A percentile compares a stretch with the other conserved stretches of the same genome.
phyloP scores from a whole-genome alignment of 2,888 invertebrate species.

The Tetragonisca angustula region DNA sequence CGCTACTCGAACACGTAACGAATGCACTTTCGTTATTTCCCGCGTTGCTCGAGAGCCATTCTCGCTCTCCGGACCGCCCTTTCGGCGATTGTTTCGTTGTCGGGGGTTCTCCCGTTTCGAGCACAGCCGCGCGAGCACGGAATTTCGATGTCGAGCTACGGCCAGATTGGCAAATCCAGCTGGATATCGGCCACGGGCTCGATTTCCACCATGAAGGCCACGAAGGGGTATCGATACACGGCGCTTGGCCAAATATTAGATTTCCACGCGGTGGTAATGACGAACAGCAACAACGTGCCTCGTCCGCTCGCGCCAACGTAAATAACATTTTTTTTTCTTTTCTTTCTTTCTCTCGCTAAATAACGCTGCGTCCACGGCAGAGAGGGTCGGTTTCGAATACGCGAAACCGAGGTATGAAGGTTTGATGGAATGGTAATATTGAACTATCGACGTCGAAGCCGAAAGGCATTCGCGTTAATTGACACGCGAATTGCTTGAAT shows the following conservation, averaged over 20 bases:
- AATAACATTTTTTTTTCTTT: constrained; percentile 17
- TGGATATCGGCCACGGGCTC: background rate
- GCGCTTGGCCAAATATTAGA: constrained; percentile 13
- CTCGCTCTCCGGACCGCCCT: background rate
- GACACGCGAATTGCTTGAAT: background rate
- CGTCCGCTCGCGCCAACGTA: background rate
- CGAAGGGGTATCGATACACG: background rate
- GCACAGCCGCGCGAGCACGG: too few relatives aligned
- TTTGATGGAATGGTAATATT: constrained; percentile 22
- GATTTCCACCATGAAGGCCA: background rate
- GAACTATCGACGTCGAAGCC: constrained; percentile 3
- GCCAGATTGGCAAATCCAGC: background rate
- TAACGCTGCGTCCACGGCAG: constrained; percentile 6
- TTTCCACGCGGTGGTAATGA: constrained; percentile 2
- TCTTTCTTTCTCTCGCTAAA: background rate
- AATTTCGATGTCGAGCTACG: background rate
- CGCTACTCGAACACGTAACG: background rate
- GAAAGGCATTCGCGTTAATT: constrained; percentile 1
- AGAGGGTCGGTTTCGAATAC: too few relatives aligned
- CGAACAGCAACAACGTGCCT: background rate
- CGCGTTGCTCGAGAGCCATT: constrained; percentile 1
- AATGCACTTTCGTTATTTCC: constrained; percentile 8
- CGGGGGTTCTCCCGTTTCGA: background rate
- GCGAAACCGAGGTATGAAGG: background rate
- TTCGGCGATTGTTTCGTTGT: constrained; percentile 9